Conservation (phyloP, 2,888 invertebrate species). For the Horisme vitalbata region DNA sequence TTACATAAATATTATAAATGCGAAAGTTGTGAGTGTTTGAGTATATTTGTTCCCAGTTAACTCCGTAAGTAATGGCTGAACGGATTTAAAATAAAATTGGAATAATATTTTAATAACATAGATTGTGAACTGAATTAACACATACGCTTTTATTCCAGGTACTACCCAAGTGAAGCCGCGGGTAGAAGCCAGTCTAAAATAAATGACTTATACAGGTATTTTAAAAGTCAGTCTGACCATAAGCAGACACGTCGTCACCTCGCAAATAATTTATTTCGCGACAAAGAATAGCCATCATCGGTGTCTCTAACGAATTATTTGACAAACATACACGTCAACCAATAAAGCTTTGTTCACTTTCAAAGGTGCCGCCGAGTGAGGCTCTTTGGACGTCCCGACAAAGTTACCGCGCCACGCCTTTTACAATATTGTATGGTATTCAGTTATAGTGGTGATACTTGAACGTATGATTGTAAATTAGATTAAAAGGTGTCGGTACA, state of each 20-base stretch:
- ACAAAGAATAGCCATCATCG: slow-evolving; percentile 28
- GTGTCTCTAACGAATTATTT: slow-evolving; percentile 35
- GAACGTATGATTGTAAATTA: slow-evolving; percentile 52
- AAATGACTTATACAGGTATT: background rate
- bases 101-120: too few species aligned
- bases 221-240: slow-evolving; percentile 9
- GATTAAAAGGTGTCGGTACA: slow-evolving; percentile 51
- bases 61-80: too few species aligned
- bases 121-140: too few species aligned
- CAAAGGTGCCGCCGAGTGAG: slow-evolving; percentile 19
- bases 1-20: too few species aligned
- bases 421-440: slow-evolving; percentile 19
- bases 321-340: slow-evolving; percentile 48
- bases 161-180: too few species aligned
- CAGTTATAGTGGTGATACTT: slow-evolving; percentile 25
- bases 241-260: slow-evolving; percentile 17
- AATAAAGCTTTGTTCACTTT: slow-evolving; percentile 40
- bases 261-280: slow-evolving; percentile 21
- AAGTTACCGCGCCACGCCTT: slow-evolving; percentile 58
- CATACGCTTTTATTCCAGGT: too few species aligned
- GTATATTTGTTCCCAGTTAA: too few species aligned
- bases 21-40: too few species aligned
- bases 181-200: too few species aligned
- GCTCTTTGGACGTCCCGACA: slow-evolving; percentile 39
- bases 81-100: too few species aligned